Percentiles rank a stretch among this genome's conserved stretches.
Conservation (phyloP, 2,888 invertebrate species). For the Miltochrista miniata region DNA sequence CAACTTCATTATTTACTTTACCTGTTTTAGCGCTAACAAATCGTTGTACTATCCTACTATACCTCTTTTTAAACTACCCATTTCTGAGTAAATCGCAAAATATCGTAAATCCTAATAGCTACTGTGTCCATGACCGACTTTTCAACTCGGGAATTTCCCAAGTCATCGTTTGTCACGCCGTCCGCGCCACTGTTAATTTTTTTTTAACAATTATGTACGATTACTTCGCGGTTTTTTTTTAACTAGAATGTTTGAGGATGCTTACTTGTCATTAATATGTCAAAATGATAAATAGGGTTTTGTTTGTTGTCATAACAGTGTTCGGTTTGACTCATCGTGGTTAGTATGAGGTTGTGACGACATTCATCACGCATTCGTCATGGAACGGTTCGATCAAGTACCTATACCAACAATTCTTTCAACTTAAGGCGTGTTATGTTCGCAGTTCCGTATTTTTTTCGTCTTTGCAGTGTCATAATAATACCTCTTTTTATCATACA, state of each 20-base stretch:
- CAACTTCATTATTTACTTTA: constrained; percentile 3
- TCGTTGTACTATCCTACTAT: constrained; percentile 9
- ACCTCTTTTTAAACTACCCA: constrained; percentile 7
- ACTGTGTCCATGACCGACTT: constrained; percentile 30
- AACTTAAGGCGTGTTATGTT: too few relatives aligned
- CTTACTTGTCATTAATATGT: constrained; percentile 15
- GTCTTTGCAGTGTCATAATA: too few relatives aligned
- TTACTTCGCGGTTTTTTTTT: constrained; percentile 24
- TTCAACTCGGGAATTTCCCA: constrained; percentile 14
- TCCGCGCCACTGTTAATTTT: constrained; percentile 19
- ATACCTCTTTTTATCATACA: too few relatives aligned
- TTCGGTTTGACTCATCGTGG: background rate
- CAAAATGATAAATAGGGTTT: constrained; percentile 21
- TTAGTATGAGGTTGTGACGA: too few relatives aligned
- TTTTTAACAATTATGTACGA: constrained; percentile 28
- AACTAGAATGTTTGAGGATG: constrained; percentile 11
- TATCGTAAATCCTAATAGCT: constrained; percentile 21
- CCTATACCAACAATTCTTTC: too few relatives aligned
- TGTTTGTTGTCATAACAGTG: background rate
- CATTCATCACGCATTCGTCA: too few relatives aligned
- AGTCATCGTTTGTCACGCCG: constrained; percentile 13
- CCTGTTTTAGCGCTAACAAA: constrained; percentile 10
- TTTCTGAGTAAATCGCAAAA: constrained; percentile 12
- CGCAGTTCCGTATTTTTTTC: too few relatives aligned
- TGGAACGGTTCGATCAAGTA: too few relatives aligned